Evolutionary conservation across 2,797 vertebrate genomes (phyloP), one percentile per base, ranked within the genome.

Genomic region (Poeciliopsis gracilis): DNA sequence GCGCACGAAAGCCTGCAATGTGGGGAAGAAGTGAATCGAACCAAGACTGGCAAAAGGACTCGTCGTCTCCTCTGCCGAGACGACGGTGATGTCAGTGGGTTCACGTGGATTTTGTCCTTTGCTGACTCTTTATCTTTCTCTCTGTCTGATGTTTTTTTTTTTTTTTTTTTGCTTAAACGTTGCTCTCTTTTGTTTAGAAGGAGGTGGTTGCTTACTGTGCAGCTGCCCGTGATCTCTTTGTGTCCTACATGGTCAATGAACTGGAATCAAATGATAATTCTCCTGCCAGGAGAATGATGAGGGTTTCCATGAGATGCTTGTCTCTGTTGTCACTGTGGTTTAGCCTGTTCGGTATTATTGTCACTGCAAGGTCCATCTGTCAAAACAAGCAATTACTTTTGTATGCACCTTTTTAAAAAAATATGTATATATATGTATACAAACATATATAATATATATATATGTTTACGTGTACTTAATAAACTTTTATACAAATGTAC

Each of bases 211-310:
- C 86, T 85, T 9, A 25, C 57, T 76, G 74, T 72, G 73, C 76
- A 45, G 67, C 77, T 77, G 93, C 92, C 93, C 55, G 45, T 95
- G 94, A 95, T 92, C 88, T 90, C 92, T 87, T 79, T 2, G 75
- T 87, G 90, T 80, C 90, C 86, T 82, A 93, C 83, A 93, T 93
- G 89, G 84, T 91, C 92, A 89, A 81, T 94, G 93, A 93, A 93
- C 88, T 92, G 93, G 94, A 94, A 95, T 81, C 86, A 49, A 77
- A 82, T 84, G 80, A 91, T 87, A 77, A 88, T 88, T 89, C 90
- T 81, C 77, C 51, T 82, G 43, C 72, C 55, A 47, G 78, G 76
- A 90, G 88, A 90, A 88, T 81, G 88, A 93, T 92, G 90, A 92
- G 67, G 79, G 53, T 87, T 91, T 93, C 88, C 84, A 82, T 0